phyloP scores from a whole-genome alignment of 2,113 vertebrate genomes.

The Taxidea taxus region DNA sequence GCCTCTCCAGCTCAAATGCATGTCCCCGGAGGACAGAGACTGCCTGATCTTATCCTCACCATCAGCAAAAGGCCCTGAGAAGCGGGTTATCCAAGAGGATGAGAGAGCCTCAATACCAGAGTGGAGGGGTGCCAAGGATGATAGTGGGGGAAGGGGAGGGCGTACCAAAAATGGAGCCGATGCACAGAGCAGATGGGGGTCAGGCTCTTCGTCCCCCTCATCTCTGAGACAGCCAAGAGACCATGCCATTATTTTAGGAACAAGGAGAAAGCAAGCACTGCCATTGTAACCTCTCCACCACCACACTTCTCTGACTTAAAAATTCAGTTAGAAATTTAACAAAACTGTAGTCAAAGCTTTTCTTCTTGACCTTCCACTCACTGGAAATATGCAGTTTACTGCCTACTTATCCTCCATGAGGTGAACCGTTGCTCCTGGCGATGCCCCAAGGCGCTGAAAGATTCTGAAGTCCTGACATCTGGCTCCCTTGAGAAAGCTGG shows the following conservation, averaged over 20 bases:
- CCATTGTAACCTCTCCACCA: neutral
- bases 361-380: neutral
- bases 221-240: neutral
- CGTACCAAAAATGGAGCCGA: rapidly evolving
- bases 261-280: neutral
- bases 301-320: neutral
- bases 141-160: rapidly evolving
- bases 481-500: neutral
- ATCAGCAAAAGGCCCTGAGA: neutral
- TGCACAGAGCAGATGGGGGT: neutral
- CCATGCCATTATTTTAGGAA: neutral
- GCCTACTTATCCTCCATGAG: neutral
- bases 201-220: too few species aligned
- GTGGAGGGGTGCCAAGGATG: neutral
- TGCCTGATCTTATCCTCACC: neutral
- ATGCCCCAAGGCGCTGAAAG: neutral
- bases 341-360: neutral
- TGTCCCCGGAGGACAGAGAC: neutral
- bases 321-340: neutral
- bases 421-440: neutral
- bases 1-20: neutral
- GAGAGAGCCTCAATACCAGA: neutral
- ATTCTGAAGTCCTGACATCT: neutral
- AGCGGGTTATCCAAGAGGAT: neutral
- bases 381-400: neutral